Evolutionary conservation across 2,797 vertebrate species (phyloP), one percentile per base, ranked within the genome.

Genomic region (Aulostomus chinensis): DNA sequence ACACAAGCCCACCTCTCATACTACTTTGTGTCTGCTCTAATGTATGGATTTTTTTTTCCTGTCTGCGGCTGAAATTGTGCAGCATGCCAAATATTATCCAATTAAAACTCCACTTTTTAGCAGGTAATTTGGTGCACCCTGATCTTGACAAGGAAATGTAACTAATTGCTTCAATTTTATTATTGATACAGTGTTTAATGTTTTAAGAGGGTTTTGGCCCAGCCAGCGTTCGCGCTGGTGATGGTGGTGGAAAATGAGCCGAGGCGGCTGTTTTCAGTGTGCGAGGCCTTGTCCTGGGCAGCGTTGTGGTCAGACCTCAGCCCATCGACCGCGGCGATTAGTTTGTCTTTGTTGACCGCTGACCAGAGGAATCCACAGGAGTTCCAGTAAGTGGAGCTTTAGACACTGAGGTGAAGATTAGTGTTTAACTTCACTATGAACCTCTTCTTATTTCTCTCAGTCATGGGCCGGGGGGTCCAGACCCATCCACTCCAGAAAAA

Each of bases 1-100:
- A 89, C 86, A 77, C 82, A 85, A 91, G 76, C 85, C 80, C 79
- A 80, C 83, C 83, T 83, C 86, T 85, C 12, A 73, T 84, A 84
- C 86, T 42, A 75, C 79, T 76, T 80, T 75, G 72, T 77, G 74
- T 85, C 84, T 81, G 69, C 76, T 81, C 37, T 85, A 86, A 90
- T 49, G 62, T 85, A 86, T 86, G 76, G 81, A 79, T 81, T 80
- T 85, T 66, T 69, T 66, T 53, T 60, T 24, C 67, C 55, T 47
- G 76, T 84, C 76, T 89, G 84, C 65, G 66, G 82, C 63, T 33
- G 16, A 58, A 60, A 21, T 9, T 21, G 36, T 32, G 58, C 40
- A 3, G 50, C 58, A 11, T 46, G 74, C 79, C 80, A 85, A 85
- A 83, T 82, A 72, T 69, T 64, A 78, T 78, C 78, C 57, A 75